Percentiles rank a stretch among this genome's conserved stretches.
Evolutionary conservation across 2,113 vertebrate genomes (phyloP).

Genomic region (Cynopterus brachyotis): DNA sequence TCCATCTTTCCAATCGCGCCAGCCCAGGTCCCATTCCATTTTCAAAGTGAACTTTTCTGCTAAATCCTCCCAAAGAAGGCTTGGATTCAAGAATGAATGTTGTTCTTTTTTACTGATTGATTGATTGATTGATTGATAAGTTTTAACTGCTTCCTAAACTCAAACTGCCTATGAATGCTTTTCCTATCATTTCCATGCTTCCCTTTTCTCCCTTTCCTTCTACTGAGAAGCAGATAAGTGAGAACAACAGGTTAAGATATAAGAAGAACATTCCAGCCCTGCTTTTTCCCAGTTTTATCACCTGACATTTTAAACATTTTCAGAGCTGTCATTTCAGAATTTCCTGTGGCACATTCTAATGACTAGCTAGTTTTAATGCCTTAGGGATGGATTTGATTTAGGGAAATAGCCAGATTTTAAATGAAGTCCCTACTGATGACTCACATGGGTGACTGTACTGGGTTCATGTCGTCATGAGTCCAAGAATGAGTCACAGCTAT

Average conservation of each 20-base stretch:
- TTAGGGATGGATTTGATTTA: neutral
- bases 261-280: neutral
- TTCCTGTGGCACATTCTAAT: neutral
- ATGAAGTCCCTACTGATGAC: slow-evolving; percentile 1
- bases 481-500: slow-evolving; percentile 33
- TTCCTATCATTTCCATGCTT: neutral
- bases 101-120: neutral
- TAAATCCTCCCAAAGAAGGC: neutral
- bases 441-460: neutral
- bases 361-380: slow-evolving; percentile 33
- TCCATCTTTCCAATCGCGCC: neutral
- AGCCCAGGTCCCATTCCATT: neutral
- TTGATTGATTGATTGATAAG: neutral
- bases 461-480: neutral
- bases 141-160: neutral
- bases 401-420: slow-evolving; percentile 55
- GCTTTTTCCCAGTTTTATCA: neutral
- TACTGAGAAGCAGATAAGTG: neutral
- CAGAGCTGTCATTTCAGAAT: slow-evolving; percentile 34
- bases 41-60: neutral
- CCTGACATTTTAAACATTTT: neutral
- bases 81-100: neutral
- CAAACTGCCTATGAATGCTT: neutral
- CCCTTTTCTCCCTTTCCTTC: neutral
- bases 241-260: neutral